Conservation (phyloP, 1,140 invertebrate species). For the Zaprionus vittiger region DNA sequence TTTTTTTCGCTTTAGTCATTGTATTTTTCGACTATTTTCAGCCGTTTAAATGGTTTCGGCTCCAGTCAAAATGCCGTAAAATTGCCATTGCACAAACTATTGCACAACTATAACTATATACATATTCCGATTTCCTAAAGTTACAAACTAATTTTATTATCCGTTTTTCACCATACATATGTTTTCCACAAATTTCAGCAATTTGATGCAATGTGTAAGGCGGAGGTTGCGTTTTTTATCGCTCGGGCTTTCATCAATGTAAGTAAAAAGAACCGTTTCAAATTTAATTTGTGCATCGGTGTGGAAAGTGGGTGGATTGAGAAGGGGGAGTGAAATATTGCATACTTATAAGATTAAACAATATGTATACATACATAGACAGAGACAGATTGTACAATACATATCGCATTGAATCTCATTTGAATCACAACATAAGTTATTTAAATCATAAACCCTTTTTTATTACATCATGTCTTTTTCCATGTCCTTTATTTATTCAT, state of each 20-base stretch:
- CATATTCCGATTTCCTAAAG: slow-evolving; percentile 1
- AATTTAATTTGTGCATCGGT: not conserved
- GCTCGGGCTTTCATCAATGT: slow-evolving; percentile 89
- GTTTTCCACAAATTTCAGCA: slow-evolving; percentile 85
- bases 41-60: slow-evolving; percentile 9
- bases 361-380: not conserved
- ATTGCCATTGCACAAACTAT: not conserved
- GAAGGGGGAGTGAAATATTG: not conserved
- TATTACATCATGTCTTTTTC: no score
- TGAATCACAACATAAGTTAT: no score
- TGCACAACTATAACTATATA: not conserved
- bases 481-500: no score
- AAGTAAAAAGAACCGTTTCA: slow-evolving; percentile 84
- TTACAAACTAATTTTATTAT: slow-evolving; percentile 25
- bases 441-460: no score
- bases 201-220: slow-evolving; percentile 90
- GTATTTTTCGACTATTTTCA: slow-evolving; percentile 4
- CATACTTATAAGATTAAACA: slow-evolving; percentile 5
- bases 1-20: slow-evolving; percentile 10
- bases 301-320: not conserved
- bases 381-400: no score
- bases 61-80: not conserved
- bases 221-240: slow-evolving; percentile 89
- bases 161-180: slow-evolving; percentile 6
- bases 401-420: no score